Evolutionary conservation across 2,888 invertebrate species (phyloP).

Genomic region (Drosophila testacea): DNA sequence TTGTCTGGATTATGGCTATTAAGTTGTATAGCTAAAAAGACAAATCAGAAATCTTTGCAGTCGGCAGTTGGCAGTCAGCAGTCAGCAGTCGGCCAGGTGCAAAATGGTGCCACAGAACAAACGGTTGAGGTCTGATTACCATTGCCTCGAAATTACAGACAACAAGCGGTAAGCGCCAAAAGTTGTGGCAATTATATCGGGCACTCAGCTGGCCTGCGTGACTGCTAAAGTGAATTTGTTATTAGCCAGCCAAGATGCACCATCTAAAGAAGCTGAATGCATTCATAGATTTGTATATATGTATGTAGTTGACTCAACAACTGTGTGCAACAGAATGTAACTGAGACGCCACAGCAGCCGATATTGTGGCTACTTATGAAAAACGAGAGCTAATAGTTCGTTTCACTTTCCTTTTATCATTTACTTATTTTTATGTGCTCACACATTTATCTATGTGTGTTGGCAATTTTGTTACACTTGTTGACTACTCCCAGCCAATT

Average conservation of each 20-base stretch:
- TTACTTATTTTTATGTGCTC: conserved; percentile 53
- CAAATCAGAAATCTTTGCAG: conserved; percentile 5
- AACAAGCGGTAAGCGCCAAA: conserved; percentile 39
- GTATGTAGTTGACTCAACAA: neutral
- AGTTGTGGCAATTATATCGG: conserved; percentile 55
- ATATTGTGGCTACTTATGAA: conserved; percentile 59
- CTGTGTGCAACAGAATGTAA: conserved; percentile 77
- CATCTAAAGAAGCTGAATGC: conserved; percentile 41
- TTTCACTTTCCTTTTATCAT: conserved; percentile 80
- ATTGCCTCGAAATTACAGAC: conserved; percentile 63
- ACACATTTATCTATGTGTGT: conserved; percentile 24
- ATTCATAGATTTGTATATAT: conserved; percentile 8
- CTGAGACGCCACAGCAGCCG: conserved; percentile 42
- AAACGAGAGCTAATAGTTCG: conserved; percentile 80
- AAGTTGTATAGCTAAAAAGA: conserved; percentile 35
- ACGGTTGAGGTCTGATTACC: conserved; percentile 79
- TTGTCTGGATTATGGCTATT: conserved; percentile 62
- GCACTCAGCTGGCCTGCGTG: conserved; percentile 55
- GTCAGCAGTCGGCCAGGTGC: conserved; percentile 43
- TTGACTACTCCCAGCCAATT: conserved; percentile 49
- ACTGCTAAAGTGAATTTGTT: conserved; percentile 68
- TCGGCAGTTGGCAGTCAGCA: neutral
- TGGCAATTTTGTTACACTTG: conserved; percentile 61
- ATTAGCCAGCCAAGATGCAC: conserved; percentile 64
- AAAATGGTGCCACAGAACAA: conserved; percentile 63